A percentile compares a stretch with the other conserved stretches of the same genome.
phyloP scores from a whole-genome alignment of 2,797 vertebrate species.

The Danio albolineatus region DNA sequence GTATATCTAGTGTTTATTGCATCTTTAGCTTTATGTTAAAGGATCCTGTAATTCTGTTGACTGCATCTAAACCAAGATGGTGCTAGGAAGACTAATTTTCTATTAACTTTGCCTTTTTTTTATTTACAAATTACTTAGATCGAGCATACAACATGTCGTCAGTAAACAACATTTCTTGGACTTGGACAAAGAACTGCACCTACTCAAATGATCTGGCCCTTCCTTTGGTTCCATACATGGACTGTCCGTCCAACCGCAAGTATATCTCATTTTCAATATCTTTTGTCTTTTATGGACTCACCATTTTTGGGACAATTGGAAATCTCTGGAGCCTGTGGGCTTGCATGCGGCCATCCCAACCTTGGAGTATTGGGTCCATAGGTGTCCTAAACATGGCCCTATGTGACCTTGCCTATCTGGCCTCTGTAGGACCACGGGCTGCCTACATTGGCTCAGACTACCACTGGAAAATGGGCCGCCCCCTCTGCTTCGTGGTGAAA shows the following conservation, averaged over 20 bases:
- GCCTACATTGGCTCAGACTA: slow-evolving; percentile 53
- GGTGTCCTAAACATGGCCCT: slow-evolving; percentile 62
- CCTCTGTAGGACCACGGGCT: slow-evolving; percentile 55
- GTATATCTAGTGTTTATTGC: background rate
- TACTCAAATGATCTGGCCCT: slow-evolving; percentile 37
- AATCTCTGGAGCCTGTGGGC: slow-evolving; percentile 59
- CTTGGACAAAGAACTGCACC: slow-evolving; percentile 46
- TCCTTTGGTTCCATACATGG: slow-evolving; percentile 51
- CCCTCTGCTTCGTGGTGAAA: slow-evolving; percentile 52
- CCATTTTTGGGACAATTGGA: slow-evolving; percentile 53
- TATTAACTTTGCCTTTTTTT: background rate
- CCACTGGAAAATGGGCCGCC: slow-evolving; percentile 52
- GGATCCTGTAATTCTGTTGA: background rate
- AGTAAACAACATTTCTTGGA: slow-evolving; percentile 25
- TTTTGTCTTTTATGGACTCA: slow-evolving; percentile 48
- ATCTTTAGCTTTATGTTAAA: background rate
- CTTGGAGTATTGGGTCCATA: slow-evolving; percentile 60
- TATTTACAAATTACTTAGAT: background rate
- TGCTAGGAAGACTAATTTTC: background rate
- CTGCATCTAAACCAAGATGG: background rate
- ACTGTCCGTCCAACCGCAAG: slow-evolving; percentile 48
- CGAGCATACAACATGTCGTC: slow-evolving; percentile 41
- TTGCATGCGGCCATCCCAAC: slow-evolving; percentile 51
- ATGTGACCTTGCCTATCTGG: slow-evolving; percentile 58
- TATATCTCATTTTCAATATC: slow-evolving; percentile 44